These are phyloP conservation scores for Platysternon megacephalum DNA, from an alignment of 2,113 vertebrate genomes.

Conservation along the genomic window DNA sequence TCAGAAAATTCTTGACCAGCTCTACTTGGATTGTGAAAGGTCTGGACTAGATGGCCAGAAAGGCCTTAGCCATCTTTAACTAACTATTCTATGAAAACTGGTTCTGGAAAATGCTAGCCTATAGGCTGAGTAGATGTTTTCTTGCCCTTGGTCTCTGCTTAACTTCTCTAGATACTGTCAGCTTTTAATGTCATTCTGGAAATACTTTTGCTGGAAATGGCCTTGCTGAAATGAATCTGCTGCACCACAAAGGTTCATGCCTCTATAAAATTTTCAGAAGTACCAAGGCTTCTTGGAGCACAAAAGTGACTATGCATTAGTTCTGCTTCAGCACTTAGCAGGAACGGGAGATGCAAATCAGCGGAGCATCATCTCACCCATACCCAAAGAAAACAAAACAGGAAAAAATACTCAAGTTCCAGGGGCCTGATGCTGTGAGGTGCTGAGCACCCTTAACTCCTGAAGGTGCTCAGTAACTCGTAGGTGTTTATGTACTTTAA, in stretches of 20 bases:
- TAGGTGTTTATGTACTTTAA: not conserved
- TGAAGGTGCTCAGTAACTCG: not conserved
- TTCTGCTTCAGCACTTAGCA: not conserved
- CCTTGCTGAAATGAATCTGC: not conserved
- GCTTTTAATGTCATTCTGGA: not conserved
- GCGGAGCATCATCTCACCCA: not conserved
- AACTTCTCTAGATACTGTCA: not conserved
- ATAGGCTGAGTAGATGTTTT: not conserved
- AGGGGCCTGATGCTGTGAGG: not conserved
- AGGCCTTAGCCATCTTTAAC: not conserved
- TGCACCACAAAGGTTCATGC: not conserved
- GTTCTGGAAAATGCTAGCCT: not conserved
- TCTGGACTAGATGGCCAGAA: not conserved
- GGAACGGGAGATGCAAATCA: not conserved
- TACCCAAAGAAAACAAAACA: slow-evolving; percentile 18
- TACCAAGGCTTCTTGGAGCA: not conserved
- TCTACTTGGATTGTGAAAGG: not conserved
- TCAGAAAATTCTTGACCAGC: not conserved
- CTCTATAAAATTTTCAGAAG: not conserved
- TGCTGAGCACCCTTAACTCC: not conserved
- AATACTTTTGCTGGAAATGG: not conserved
- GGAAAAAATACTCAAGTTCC: slow-evolving; percentile 39
- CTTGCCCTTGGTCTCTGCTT: not conserved
- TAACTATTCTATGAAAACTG: not conserved
- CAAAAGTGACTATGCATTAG: not conserved